These are phyloP conservation scores for Sorex araneus DNA, from an alignment of 2,113 vertebrate species.

Conservation along the genomic window DNA sequence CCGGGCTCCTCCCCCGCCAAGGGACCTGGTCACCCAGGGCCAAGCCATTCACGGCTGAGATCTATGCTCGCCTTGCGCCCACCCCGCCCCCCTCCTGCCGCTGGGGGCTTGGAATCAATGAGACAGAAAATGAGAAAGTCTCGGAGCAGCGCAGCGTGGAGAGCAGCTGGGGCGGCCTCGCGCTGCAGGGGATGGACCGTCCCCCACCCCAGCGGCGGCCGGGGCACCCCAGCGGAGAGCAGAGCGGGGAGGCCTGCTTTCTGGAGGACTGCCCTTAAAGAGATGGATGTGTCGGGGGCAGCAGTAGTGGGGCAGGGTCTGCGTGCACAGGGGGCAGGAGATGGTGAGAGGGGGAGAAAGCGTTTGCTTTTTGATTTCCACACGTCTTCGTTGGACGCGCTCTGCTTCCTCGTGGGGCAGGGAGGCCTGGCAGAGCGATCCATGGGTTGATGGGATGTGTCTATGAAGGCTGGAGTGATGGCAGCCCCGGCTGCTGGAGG, in stretches of 20 bases:
- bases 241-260: background rate
- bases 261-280: background rate
- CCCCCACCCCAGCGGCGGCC: background rate
- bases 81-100: conserved; percentile 38
- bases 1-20: no score
- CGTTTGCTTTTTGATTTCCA: background rate
- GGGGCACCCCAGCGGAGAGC: background rate
- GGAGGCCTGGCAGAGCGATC: background rate
- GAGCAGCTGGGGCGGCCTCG: conserved; percentile 74
- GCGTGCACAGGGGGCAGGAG: background rate
- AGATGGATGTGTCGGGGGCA: background rate
- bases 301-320: background rate
- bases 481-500: background rate
- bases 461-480: background rate
- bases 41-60: background rate
- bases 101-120: conserved; percentile 75
- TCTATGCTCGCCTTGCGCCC: background rate
- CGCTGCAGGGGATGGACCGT: conserved; percentile 16
- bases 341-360: no score
- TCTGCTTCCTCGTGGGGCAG: background rate
- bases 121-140: conserved; percentile 81
- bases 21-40: background rate
- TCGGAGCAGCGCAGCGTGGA: conserved; percentile 66
- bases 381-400: background rate
- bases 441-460: background rate